A percentile compares a stretch with the other conserved stretches of the same genome.
These are phyloP conservation scores for Litocranius walleri DNA, from an alignment of 2,113 vertebrate genomes.

Conservation along the genomic window DNA sequence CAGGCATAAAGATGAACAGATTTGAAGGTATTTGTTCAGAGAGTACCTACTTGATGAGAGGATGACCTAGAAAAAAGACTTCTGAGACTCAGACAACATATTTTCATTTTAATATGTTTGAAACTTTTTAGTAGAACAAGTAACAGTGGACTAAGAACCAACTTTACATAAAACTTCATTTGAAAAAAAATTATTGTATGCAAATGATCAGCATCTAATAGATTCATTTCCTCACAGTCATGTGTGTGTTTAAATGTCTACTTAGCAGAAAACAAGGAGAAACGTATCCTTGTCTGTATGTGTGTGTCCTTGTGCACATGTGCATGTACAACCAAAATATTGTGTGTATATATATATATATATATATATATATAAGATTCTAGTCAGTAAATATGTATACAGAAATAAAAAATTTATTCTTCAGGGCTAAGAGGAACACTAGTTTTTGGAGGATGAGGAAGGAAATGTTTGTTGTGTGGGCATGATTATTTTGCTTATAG, in stretches of 20 bases:
- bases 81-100: neutral
- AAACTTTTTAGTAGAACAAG: neutral
- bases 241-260: neutral
- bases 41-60: neutral
- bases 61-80: neutral
- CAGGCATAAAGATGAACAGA: neutral
- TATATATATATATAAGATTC: neutral
- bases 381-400: neutral
- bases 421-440: neutral
- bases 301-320: neutral
- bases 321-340: neutral
- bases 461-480: conserved; percentile 22
- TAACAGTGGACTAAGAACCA: neutral
- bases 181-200: neutral
- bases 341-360: neutral
- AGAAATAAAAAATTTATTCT: conserved; percentile 3
- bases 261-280: neutral
- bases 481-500: conserved; percentile 1
- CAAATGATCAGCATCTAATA: neutral
- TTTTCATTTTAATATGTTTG: conserved; percentile 15
- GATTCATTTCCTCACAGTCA: neutral
- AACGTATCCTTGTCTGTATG: neutral
- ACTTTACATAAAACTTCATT: neutral
- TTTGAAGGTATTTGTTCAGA: neutral
- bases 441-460: conserved; percentile 40